A percentile compares a stretch with the other conserved stretches of the same genome.
Conservation (phyloP, 2,113 vertebrate species). For the Actenoides lindsayi region DNA sequence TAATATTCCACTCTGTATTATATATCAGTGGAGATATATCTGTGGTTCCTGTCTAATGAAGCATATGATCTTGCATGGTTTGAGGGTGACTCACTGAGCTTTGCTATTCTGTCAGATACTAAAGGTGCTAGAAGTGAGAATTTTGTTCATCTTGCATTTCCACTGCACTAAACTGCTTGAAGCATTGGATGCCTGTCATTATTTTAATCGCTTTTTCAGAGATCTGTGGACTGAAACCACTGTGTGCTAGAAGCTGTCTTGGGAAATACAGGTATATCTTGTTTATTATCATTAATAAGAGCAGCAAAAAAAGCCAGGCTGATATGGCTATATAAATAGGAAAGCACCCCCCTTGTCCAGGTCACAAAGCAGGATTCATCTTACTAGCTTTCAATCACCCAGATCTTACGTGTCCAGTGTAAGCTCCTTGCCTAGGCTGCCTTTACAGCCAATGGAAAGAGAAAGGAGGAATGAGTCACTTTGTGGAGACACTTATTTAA, state of each 20-base stretch:
- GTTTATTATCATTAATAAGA: not conserved
- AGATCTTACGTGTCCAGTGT: not conserved
- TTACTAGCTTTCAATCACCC: not conserved
- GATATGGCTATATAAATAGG: not conserved
- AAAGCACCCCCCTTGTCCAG: not conserved
- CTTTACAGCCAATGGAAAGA: not conserved
- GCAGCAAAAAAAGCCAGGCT: not conserved
- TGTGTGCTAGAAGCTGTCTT: not conserved
- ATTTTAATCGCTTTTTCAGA: not conserved
- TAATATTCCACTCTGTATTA: conserved; percentile 60
- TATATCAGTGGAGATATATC: conserved; percentile 59
- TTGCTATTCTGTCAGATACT: not conserved
- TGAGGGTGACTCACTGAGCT: conserved; percentile 42
- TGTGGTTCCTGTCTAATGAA: conserved; percentile 67
- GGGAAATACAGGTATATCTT: not conserved
- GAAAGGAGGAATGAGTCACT: not conserved
- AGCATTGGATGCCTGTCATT: not conserved
- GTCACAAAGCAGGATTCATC: not conserved
- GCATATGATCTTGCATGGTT: conserved; percentile 49
- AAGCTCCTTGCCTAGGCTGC: not conserved
- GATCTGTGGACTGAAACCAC: not conserved
- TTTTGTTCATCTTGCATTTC: not conserved
- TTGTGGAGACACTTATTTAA: not conserved
- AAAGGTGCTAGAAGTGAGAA: conserved; percentile 10
- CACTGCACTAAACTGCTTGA: not conserved